phyloP scores from a whole-genome alignment of 2,888 invertebrate genomes.

The Zaprionus obscuricornis region DNA sequence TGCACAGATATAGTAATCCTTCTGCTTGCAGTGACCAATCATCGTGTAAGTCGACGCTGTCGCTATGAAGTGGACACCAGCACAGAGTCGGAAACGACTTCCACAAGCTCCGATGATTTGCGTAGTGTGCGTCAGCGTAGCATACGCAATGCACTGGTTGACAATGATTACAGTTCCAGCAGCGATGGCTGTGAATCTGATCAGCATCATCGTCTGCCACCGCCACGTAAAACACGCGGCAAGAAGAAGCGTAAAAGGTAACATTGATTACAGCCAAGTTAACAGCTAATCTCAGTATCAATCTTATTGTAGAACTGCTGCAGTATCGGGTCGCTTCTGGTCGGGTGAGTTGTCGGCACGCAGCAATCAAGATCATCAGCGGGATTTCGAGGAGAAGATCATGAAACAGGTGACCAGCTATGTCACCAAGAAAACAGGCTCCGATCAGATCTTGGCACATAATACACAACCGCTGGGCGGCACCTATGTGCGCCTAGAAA shows the following conservation, averaged over 20 bases:
- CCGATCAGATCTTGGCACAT: slow-evolving; percentile 69
- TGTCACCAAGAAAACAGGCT: slow-evolving; percentile 81
- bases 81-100: slow-evolving; percentile 80
- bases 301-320: slow-evolving; percentile 49
- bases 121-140: slow-evolving; percentile 47
- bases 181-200: slow-evolving; percentile 84
- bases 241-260: slow-evolving; percentile 66
- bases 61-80: slow-evolving; percentile 77
- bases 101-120: slow-evolving; percentile 71
- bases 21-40: slow-evolving; percentile 58
- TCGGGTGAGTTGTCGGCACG: slow-evolving; percentile 90
- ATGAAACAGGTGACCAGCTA: slow-evolving; percentile 84
- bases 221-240: slow-evolving; percentile 57
- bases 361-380: slow-evolving; percentile 94
- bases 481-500: slow-evolving; percentile 89
- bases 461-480: slow-evolving; percentile 85
- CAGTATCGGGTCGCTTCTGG: slow-evolving; percentile 87
- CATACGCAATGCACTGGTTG: slow-evolving; percentile 43
- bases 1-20: too few relatives aligned
- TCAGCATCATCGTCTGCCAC: slow-evolving; percentile 65
- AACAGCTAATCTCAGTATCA: background rate
- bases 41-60: slow-evolving; percentile 63
- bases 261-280: background rate
- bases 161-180: slow-evolving; percentile 73
- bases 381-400: slow-evolving; percentile 91